Evolutionary conservation across 2,888 invertebrate genomes (phyloP), one percentile per base, ranked within the genome.

Genomic region (Nemotelus nigrinus): DNA sequence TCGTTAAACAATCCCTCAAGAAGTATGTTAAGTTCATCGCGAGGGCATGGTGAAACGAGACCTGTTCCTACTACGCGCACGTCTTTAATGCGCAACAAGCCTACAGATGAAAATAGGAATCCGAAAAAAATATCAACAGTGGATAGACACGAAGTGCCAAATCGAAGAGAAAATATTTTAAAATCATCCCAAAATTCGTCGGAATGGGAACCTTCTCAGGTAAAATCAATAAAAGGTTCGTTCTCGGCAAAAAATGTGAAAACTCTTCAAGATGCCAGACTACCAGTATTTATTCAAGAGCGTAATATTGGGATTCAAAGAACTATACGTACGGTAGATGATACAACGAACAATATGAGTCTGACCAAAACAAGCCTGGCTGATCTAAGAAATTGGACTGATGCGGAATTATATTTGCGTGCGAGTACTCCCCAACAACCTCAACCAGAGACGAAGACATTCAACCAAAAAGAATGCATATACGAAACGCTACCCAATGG

Each of bases 361-460:
- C 43, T 53, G 5, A 8, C 47, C 78, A 55, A 77, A 75, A 58
- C 5, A 63, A 64, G 78, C 63, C 77, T 80, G 4, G 81, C 82
- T 68, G 82, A 86, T 68, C 83, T 87, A 8, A 86, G 87, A 77
- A 85, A 87, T 77, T 83, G 84, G 55, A 85, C 85, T 6, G 87
- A 87, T 80, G 82, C 84, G 2, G 85, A 86, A 75, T 82, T 86
- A 8, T 71, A 68, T 6, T 43, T 74, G 48, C 45, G 39, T 48
- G 43, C 65, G 10, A 53, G n/a, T 39, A 39, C 3, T 3, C n/a
- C 10, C 45, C 47, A 63, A 8, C 8, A n/a, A n/a, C 60, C 47
- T 3, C 43, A 60, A 6, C 44, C n/a, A 4, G 44, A 39, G 55
- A 41, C n/a, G n/a, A 39, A 47, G 7, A 5, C 45, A 45, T n/a